Evolutionary conservation across 2,113 vertebrate species (phyloP), one percentile per base, ranked within the genome.

Genomic region (Microcebus ravelobensis): DNA sequence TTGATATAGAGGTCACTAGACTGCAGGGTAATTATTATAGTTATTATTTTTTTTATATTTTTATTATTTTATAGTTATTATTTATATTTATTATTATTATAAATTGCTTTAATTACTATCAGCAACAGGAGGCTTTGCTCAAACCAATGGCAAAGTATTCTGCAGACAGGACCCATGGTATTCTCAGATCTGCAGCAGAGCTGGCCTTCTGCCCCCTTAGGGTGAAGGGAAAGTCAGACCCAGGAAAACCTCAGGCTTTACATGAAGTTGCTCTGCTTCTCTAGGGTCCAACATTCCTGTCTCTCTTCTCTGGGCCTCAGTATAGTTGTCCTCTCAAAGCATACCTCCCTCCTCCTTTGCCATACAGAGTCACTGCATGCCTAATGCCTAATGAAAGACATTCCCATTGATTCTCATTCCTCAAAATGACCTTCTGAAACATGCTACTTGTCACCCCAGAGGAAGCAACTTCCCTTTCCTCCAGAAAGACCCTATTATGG

Each of bases 401-500:
- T 34, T 59, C 10, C 31, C 0, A 0, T 11, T 31, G 59, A n/a
- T 88, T 50, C 76, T 71, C 67, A 4, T 55, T 71, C 77, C 83
- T 80, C 68, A n/a, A 90, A 93, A 70, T 52, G 73, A 81, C 17
- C 29, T 91, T 87, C 48, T 39, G 61, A 70, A 91, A 87, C 34
- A 55, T 20, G 29, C 36, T 67, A 25, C 39, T 74, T n/a, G 36
- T 57, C 42, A 15, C 50, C 55, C 73, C 65, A 71, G 59, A 65
- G 45, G 15, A 15, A 85, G 8, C 52, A 86, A 67, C 65, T 61
- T 88, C 8, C 8, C 45, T 55, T 82, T 27, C 29, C 55, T 70
- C 48, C 67, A 80, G 27, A 81, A 79, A 91, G 80, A 71, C 27
- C 23, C 18, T 71, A 39, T 61, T 7, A 6, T 68, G 71, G 17